Evolutionary conservation across 2,113 vertebrate species (phyloP), one percentile per base, ranked within the genome.

Genomic region (Echinops telfairi): DNA sequence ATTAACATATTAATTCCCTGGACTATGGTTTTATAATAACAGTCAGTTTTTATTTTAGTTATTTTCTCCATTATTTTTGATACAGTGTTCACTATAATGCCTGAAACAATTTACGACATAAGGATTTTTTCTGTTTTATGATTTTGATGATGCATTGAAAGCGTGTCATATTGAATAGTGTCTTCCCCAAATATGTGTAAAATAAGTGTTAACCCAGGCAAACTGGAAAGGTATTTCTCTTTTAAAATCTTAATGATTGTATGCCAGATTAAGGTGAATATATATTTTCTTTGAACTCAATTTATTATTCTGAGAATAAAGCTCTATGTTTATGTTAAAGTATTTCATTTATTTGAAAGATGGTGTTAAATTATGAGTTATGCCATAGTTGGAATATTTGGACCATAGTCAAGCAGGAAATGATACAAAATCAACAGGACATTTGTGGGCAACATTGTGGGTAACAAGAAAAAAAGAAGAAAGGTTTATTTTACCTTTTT

Each of bases 1-100:
- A 92, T 90, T 85, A 90, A 93, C 82, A 90, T 38, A 80, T 80
- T 90, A 73, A 90, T 57, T 89, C 66, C 58, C 83, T 88, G 22
- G 25, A 76, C 80, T 73, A 31, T 29, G 29, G 9, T 47, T 91
- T 92, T 77, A 77, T 11, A 85, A 68, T 43, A 73, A 84, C 38
- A 85, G 70, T 2, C 57, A 90, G 58, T 47, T 36, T 83, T 12
- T 66, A 36, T 84, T 86, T 86, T 36, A 88, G 36, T 16, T 53
- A 83, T 76, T 80, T 80, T 71, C 3, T 23, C 17, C 33, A 43
- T 70, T 40, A 2, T 86, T 86, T 96, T 89, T 90, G 29, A 90
- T 75, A 94, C 1, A 94, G 38, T 0, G 0, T 79, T 80, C 91
- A 66, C 23, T 77, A 29, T 80, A 94, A 91, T 38, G 2, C 33